These are phyloP conservation scores for Drosophila pseudotalamancana DNA, from an alignment of 2,888 invertebrate species.

Conservation along the genomic window DNA sequence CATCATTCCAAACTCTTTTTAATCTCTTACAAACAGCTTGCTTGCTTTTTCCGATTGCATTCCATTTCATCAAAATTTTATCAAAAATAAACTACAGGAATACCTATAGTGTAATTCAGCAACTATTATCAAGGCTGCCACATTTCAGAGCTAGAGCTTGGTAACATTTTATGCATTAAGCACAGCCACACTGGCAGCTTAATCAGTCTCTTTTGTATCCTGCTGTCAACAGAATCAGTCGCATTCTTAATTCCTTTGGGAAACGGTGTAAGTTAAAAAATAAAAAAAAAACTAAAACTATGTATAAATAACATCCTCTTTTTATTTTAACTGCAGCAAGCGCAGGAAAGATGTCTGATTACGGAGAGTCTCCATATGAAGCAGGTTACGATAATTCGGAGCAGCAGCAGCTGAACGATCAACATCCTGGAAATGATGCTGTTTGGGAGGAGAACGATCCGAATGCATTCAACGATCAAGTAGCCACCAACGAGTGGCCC, in stretches of 20 bases:
- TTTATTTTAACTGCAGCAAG: background rate
- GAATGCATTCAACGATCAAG: background rate
- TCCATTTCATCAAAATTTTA: background rate
- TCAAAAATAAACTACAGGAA: background rate
- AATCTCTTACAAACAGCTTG: background rate
- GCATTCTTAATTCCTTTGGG: background rate
- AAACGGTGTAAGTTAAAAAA: background rate
- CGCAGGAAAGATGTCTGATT: conserved; percentile 25
- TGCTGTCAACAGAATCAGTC: conserved; percentile 19
- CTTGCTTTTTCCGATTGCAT: background rate
- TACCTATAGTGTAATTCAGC: background rate
- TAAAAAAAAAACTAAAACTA: background rate
- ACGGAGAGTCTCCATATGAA: conserved; percentile 3
- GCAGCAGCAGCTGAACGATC: conserved; percentile 9
- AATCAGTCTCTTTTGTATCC: conserved; percentile 4
- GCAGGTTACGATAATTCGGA: conserved; percentile 7
- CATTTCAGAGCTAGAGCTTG: background rate
- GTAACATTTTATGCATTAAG: background rate
- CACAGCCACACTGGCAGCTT: conserved; percentile 10
- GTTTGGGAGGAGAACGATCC: conserved; percentile 38
- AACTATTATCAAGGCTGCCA: conserved; percentile 8
- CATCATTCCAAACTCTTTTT: too few relatives aligned
- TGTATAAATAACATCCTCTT: background rate
- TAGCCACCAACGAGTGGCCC: conserved; percentile 88
- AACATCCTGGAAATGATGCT: conserved; percentile 5